phyloP scores from a whole-genome alignment of 2,888 invertebrate species.

The Actias luna region DNA sequence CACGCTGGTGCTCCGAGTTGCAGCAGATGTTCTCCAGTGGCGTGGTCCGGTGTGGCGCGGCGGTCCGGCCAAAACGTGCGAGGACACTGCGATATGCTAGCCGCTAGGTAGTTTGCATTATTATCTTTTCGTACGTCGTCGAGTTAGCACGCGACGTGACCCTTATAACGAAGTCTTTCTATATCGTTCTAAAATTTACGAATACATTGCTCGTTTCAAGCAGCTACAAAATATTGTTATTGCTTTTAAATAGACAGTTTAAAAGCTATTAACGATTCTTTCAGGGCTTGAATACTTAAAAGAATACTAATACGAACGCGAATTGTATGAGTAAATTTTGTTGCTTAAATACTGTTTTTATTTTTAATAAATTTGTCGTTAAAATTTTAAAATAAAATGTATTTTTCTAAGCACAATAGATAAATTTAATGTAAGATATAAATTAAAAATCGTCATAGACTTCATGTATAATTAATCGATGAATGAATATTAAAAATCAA shows the following conservation, averaged over 20 bases:
- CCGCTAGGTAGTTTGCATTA: constrained; percentile 27
- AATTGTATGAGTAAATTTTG: not conserved
- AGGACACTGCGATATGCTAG: not conserved
- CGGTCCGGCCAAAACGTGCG: not conserved
- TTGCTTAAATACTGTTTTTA: not conserved
- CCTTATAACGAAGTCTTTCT: not conserved
- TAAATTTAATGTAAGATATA: not conserved
- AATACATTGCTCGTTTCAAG: not conserved
- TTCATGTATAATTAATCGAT: not conserved
- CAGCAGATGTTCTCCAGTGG: constrained; percentile 23
- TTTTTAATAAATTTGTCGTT: not conserved
- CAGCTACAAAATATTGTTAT: not conserved
- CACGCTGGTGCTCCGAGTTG: constrained; percentile 46
- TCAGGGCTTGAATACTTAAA: not conserved
- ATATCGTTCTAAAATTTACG: not conserved
- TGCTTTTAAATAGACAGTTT: constrained; percentile 1
- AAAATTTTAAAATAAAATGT: not conserved
- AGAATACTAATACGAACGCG: not conserved
- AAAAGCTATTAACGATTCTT: constrained; percentile 5
- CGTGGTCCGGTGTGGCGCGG: not conserved
- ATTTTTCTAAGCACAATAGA: not conserved
- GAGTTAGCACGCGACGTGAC: constrained; percentile 32
- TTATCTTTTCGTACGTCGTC: constrained; percentile 32
- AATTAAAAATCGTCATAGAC: not conserved
- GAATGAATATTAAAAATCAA: not conserved